Evolutionary conservation across 2,797 vertebrate species (phyloP), one percentile per base, ranked within the genome.

Genomic region (Emydoidea blandingii): DNA sequence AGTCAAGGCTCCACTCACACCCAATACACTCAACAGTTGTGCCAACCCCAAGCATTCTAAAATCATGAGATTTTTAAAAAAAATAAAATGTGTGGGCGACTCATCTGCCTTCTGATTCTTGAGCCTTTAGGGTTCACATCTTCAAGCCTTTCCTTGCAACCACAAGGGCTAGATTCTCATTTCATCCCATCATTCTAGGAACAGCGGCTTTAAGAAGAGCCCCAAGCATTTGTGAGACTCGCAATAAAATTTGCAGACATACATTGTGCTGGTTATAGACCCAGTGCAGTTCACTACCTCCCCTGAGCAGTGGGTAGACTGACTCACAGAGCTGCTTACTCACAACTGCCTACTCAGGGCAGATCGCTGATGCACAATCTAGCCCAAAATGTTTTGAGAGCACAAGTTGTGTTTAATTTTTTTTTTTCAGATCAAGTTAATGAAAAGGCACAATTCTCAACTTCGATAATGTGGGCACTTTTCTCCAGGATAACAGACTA

Each of bases 341-440:
- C 52, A 29, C 11, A 86, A n/a, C 15, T 53, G 44, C 83, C 78
- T 83, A 29, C 86, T 91, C 34, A 18, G 3, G 59, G 62, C 41
- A 92, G 76, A 87, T 89, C 3, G 29, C 54, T 85, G 79, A 82
- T 59, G 53, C 31, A 93, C 86, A 95, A 94, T 52, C 41, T 54
- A 91, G 83, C 65, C 91, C 50, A 87, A 47, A 56, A 86, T 52
- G 87, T 16, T 93, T 76, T 87, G 1, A 93, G 93, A 80, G 10
- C 12, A 4, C 68, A 23, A 6, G 41, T 92, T 86, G 79, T 0
- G 79, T 80, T 92, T 87, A 25, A 4, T 12, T 91, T 56, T 53
- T 91, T 92, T 89, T 27, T 27, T 27, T 65, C 74, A 89, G 47
- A 82, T 86, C 59, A 87, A 94, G 95, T 3, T 16, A 89, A 56